phyloP scores from a whole-genome alignment of 2,113 vertebrate species.

The Sinocyclocheilus anophthalmus region DNA sequence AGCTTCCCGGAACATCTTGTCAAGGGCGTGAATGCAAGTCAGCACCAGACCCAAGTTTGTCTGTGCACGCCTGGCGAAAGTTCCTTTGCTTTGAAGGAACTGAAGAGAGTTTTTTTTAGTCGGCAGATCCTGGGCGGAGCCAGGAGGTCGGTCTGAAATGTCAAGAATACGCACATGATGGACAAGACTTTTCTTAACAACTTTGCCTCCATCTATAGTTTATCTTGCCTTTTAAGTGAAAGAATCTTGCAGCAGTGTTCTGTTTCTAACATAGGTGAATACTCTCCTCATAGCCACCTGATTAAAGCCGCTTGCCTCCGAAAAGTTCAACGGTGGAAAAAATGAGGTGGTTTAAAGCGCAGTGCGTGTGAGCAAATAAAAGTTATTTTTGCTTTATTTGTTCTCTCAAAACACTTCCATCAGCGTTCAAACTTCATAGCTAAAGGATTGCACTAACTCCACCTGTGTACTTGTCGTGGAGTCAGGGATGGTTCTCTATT shows the following conservation, averaged over 20 bases:
- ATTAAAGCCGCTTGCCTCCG: slow-evolving; percentile 68
- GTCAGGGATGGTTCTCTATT: slow-evolving; percentile 49
- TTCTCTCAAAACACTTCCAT: slow-evolving; percentile 2
- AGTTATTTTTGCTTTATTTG: not conserved
- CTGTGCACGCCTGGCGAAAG: slow-evolving; percentile 67
- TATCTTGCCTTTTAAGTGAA: slow-evolving; percentile 54
- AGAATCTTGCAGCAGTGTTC: slow-evolving; percentile 65
- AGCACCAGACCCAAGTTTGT: slow-evolving; percentile 77
- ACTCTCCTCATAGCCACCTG: slow-evolving; percentile 74
- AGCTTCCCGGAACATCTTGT: slow-evolving; percentile 74
- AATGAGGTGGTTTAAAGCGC: not conserved
- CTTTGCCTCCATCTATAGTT: slow-evolving; percentile 54
- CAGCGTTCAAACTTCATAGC: not conserved
- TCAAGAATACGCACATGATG: slow-evolving; percentile 76
- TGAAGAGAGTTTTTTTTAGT: slow-evolving; percentile 62
- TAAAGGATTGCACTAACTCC: slow-evolving; percentile 1
- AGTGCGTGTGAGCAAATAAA: not conserved
- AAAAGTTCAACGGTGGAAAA: slow-evolving; percentile 20
- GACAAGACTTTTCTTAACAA: slow-evolving; percentile 74
- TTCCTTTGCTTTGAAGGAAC: slow-evolving; percentile 70
- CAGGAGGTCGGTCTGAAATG: slow-evolving; percentile 68
- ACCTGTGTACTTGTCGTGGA: slow-evolving; percentile 1
- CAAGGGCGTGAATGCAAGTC: slow-evolving; percentile 76
- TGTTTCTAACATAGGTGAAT: slow-evolving; percentile 72
- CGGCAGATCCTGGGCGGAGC: slow-evolving; percentile 77